Conservation (phyloP, 1,140 invertebrate genomes). For the Drosophila suzukii region DNA sequence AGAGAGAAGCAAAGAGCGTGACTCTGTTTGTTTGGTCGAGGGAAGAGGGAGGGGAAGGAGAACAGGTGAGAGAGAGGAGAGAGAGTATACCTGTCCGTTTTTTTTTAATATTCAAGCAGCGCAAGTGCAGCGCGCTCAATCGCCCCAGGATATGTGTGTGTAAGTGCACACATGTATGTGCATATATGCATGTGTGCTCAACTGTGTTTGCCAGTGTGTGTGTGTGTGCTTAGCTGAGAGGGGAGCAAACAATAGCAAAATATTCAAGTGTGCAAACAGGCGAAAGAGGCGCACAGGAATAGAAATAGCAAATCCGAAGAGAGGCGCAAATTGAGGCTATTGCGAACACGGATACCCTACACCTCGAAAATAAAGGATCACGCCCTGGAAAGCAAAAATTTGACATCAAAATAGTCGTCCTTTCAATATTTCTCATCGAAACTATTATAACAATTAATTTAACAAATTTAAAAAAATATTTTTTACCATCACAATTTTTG, state of each 20-base stretch:
- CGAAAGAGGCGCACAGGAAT: conserved; percentile 40
- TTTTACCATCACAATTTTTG: no score
- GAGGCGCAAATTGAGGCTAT: conserved; percentile 6
- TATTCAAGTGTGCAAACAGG: conserved; percentile 61
- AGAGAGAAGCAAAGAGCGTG: conserved; percentile 21
- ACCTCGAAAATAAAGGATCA: not conserved
- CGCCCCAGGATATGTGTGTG: conserved; percentile 45
- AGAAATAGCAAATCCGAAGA: conserved; percentile 29
- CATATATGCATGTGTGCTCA: not conserved
- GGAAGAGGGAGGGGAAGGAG: no score
- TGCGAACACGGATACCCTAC: conserved; percentile 18
- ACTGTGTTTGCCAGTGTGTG: not conserved
- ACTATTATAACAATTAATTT: no score
- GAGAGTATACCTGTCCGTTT: conserved; percentile 58
- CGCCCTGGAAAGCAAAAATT: not conserved
- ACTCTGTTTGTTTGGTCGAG: conserved; percentile 8
- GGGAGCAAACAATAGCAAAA: conserved; percentile 62
- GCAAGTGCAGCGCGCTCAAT: conserved; percentile 77
- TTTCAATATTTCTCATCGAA: not conserved
- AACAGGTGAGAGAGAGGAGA: conserved; percentile 5
- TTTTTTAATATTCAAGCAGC: conserved; percentile 45
- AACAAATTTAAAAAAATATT: no score
- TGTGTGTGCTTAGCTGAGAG: conserved; percentile 23
- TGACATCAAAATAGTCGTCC: not conserved
- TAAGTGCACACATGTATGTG: conserved; percentile 4